A percentile compares a stretch with the other conserved stretches of the same genome.
Evolutionary conservation across 1,140 invertebrate species (phyloP).

Genomic region (Asobara japonica): DNA sequence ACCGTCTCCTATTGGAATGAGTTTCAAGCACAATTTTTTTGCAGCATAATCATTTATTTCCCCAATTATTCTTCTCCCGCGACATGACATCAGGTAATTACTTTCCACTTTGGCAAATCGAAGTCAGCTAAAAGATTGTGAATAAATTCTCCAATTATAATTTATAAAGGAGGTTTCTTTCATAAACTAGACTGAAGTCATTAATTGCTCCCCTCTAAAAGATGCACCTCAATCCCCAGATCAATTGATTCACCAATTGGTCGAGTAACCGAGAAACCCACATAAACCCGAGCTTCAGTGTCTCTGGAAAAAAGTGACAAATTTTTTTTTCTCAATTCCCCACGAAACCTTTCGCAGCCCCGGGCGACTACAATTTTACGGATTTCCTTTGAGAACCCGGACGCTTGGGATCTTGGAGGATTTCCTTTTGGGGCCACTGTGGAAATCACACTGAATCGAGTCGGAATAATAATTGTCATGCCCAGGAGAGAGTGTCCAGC

Average conservation of each 20-base stretch:
- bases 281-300: neutral
- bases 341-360: conserved; percentile 11
- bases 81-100: too few species aligned
- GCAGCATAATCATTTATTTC: too few species aligned
- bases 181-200: neutral
- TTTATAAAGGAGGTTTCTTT: too few species aligned
- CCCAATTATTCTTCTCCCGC: too few species aligned
- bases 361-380: conserved; percentile 25
- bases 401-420: conserved; percentile 1
- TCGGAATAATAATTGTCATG: conserved; percentile 6
- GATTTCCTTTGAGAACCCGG: conserved; percentile 25
- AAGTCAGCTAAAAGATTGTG: too few species aligned
- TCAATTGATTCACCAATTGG: neutral
- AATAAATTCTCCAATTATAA: too few species aligned
- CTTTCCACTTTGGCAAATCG: too few species aligned
- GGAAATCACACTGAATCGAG: conserved; percentile 2
- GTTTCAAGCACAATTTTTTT: too few species aligned
- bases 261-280: neutral
- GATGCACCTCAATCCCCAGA: neutral
- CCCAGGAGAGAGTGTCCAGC: neutral
- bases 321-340: conserved; percentile 18
- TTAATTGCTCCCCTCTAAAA: neutral
- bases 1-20: too few species aligned
- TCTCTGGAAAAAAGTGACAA: neutral
- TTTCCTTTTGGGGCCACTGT: conserved; percentile 5